A percentile compares a stretch with the other conserved stretches of the same genome.
phyloP scores from a whole-genome alignment of 2,113 vertebrate species.

The Leucoraja erinaceus region DNA sequence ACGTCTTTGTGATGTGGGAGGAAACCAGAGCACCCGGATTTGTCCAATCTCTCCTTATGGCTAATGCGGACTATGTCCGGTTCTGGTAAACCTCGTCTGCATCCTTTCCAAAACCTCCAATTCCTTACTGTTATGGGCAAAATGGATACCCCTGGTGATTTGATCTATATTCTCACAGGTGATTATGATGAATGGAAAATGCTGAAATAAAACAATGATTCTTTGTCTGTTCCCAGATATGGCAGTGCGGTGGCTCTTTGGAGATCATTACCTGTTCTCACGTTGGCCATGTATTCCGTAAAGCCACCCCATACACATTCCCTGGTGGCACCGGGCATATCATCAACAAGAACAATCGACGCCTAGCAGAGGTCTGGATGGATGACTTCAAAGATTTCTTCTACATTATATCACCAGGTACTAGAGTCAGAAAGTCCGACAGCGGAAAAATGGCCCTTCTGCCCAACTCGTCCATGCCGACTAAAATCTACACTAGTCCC shows the following conservation, averaged over 20 bases:
- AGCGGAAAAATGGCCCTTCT: no score
- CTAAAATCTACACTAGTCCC: no score
- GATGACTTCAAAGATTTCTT: slow-evolving; percentile 98
- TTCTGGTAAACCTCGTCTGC: no score
- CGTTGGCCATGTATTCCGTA: slow-evolving; percentile 92
- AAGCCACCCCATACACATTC: slow-evolving; percentile 93
- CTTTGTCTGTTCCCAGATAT: slow-evolving; percentile 62
- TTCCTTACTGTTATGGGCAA: no score
- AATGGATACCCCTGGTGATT: not conserved
- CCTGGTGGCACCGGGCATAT: slow-evolving; percentile 96
- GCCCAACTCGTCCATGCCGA: no score
- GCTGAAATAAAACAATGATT: not conserved
- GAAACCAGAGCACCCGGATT: no score
- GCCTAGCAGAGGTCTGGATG: slow-evolving; percentile 97
- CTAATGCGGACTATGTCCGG: no score
- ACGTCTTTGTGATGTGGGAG: no score
- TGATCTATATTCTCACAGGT: not conserved
- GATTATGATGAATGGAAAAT: not conserved
- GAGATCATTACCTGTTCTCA: slow-evolving; percentile 96
- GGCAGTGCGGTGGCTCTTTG: slow-evolving; percentile 91
- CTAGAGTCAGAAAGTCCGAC: no score
- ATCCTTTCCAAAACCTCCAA: no score
- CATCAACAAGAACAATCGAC: slow-evolving; percentile 96
- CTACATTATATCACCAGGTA: slow-evolving; percentile 97
- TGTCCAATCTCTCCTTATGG: no score